These are phyloP conservation scores for Pangasius djambal DNA, from an alignment of 2,797 vertebrate species.

Conservation along the genomic window DNA sequence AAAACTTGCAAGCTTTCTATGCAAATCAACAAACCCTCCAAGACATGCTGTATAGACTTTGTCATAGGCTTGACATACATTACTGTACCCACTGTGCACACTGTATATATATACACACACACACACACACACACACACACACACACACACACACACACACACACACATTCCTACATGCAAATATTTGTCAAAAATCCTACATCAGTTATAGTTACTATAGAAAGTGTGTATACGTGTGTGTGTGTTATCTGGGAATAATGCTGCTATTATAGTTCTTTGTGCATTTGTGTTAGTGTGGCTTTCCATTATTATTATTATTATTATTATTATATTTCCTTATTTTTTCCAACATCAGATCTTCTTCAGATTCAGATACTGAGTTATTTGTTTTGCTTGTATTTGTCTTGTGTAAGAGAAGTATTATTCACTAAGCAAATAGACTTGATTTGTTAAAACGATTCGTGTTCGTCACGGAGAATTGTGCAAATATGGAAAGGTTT, in stretches of 20 bases:
- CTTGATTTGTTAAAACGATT: conserved; percentile 24
- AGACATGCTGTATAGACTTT: conserved; percentile 19
- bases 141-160: conserved; percentile 19
- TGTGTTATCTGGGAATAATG: conserved; percentile 1
- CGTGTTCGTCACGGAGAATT: conserved; percentile 14
- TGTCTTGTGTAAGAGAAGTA: conserved; percentile 24
- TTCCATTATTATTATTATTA: not conserved
- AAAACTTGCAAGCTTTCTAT: conserved; percentile 23
- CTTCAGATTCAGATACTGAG: not conserved
- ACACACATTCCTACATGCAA: not conserved
- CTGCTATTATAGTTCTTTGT: not conserved
- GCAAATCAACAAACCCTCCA: conserved; percentile 47
- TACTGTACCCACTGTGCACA: not conserved
- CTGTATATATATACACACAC: not conserved
- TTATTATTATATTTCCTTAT: not conserved
- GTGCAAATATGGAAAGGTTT: conserved; percentile 37
- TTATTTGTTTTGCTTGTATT: conserved; percentile 18
- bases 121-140: not conserved
- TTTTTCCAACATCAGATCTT: not conserved
- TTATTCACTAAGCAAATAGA: conserved; percentile 23
- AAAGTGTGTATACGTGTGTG: conserved; percentile 5
- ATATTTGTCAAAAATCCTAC: too few species aligned
- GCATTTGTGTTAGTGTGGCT: not conserved
- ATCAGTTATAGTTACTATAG: not conserved
- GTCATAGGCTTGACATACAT: conserved; percentile 22